Percentiles rank a stretch among this genome's conserved stretches.
phyloP scores from a whole-genome alignment of 2,888 invertebrate genomes.

The Drosophila buzzatii region DNA sequence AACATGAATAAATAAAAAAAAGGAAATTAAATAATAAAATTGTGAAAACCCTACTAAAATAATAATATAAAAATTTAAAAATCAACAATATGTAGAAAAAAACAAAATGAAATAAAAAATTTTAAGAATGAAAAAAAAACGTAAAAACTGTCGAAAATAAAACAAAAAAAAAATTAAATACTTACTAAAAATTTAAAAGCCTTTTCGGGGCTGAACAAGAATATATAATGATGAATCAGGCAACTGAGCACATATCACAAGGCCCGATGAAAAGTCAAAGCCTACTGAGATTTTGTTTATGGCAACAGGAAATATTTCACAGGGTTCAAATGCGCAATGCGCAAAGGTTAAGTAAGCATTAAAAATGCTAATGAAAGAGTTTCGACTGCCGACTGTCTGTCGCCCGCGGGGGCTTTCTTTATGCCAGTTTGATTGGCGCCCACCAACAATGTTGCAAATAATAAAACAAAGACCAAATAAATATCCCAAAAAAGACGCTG shows the following conservation, averaged over 20 bases:
- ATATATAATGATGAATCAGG: neutral
- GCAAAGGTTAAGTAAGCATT: constrained; percentile 65
- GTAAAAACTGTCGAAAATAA: no score
- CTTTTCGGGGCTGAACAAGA: constrained; percentile 16
- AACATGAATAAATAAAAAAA: no score
- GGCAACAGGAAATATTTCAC: constrained; percentile 49
- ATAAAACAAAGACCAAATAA: constrained; percentile 44
- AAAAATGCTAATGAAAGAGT: constrained; percentile 67
- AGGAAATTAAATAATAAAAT: no score
- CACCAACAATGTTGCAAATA: constrained; percentile 39
- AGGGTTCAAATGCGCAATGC: constrained; percentile 56
- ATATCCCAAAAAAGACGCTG: constrained; percentile 43
- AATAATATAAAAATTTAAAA: no score
- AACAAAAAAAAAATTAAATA: constrained; percentile 4
- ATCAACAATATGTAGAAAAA: no score
- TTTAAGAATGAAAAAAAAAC: no score
- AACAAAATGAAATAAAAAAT: neutral
- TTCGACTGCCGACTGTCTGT: constrained; percentile 25
- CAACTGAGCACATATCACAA: neutral
- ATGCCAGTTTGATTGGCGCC: constrained; percentile 38
- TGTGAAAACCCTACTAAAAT: no score
- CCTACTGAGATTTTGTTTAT: constrained; percentile 37
- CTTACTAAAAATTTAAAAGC: constrained; percentile 31
- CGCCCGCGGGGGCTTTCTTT: constrained; percentile 32
- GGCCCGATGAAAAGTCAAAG: constrained; percentile 7